These are phyloP conservation scores for Oxystoma pomonae DNA, from an alignment of 2,888 invertebrate species.

Conservation along the genomic window DNA sequence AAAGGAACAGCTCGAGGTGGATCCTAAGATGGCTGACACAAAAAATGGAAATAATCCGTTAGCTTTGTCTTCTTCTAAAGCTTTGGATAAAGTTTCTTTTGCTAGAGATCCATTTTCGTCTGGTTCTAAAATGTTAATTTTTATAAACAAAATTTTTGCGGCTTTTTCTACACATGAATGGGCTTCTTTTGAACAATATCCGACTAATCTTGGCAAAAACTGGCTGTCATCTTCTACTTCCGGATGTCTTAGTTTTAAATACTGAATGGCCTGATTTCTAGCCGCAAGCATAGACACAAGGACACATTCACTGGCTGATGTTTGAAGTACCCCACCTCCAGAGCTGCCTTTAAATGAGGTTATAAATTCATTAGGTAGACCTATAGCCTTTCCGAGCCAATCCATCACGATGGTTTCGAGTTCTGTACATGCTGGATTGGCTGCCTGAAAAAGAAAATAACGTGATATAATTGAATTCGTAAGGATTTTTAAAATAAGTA, in stretches of 20 bases:
- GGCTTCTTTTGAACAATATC: constrained; percentile 68
- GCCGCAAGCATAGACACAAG: constrained; percentile 75
- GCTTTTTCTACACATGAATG: constrained; percentile 78
- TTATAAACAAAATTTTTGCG: constrained; percentile 72
- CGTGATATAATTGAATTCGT: neutral
- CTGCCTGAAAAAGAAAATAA: constrained; percentile 63
- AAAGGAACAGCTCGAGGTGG: constrained; percentile 79
- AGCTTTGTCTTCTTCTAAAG: constrained; percentile 67
- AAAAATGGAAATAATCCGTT: constrained; percentile 79
- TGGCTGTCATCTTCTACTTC: constrained; percentile 60
- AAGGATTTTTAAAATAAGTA: neutral
- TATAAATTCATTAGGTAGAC: constrained; percentile 67
- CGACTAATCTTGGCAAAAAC: constrained; percentile 72
- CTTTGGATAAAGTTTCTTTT: constrained; percentile 58
- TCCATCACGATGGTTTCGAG: constrained; percentile 78
- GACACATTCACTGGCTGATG: constrained; percentile 80
- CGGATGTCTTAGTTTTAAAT: constrained; percentile 54
- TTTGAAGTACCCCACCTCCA: constrained; percentile 80
- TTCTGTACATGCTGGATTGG: constrained; percentile 96
- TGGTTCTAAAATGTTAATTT: constrained; percentile 65
- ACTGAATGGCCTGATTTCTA: constrained; percentile 64
- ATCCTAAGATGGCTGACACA: constrained; percentile 77
- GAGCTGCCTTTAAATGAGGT: constrained; percentile 51
- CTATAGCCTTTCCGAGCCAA: constrained; percentile 75
- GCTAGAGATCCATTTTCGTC: constrained; percentile 64